These are phyloP conservation scores for Tribolium madens DNA, from an alignment of 1,140 invertebrate genomes.

Conservation along the genomic window DNA sequence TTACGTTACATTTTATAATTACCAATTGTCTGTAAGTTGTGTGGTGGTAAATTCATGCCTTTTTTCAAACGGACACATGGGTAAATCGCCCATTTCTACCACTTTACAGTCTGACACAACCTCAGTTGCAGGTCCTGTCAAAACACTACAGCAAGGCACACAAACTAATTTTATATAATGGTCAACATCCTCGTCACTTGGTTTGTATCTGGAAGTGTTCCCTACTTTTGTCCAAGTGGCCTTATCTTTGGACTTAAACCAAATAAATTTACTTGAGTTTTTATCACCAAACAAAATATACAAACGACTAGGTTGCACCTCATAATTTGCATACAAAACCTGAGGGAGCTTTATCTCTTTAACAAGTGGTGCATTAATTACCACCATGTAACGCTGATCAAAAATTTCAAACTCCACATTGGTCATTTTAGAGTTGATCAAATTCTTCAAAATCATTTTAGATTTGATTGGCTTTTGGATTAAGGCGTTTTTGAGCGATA, in stretches of 20 bases:
- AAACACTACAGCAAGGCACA: constrained; percentile 68
- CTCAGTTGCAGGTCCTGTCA: constrained; percentile 71
- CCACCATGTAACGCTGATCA: constrained; percentile 70
- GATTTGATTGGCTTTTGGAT: constrained; percentile 2
- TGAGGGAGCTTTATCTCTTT: constrained; percentile 73
- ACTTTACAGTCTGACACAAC: constrained; percentile 67
- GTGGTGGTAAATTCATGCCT: constrained; percentile 78
- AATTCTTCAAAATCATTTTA: constrained; percentile 19
- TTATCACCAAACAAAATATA: constrained; percentile 72
- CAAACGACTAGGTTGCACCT: constrained; percentile 79
- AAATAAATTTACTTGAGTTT: constrained; percentile 73
- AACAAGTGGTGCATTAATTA: constrained; percentile 83
- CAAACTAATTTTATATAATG: constrained; percentile 75
- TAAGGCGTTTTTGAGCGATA: constrained; percentile 4
- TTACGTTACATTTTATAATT: neutral
- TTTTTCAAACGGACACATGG: constrained; percentile 81
- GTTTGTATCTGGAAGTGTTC: constrained; percentile 71
- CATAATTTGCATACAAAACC: constrained; percentile 78
- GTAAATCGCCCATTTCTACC: constrained; percentile 74
- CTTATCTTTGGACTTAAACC: constrained; percentile 70
- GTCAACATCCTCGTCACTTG: constrained; percentile 72
- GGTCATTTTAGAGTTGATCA: neutral
- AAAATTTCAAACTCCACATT: constrained; percentile 12
- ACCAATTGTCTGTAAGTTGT: constrained; percentile 67
- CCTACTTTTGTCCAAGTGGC: constrained; percentile 72